Conservation (phyloP, 2,888 invertebrate species). For the Amblyjoppa proteus region DNA sequence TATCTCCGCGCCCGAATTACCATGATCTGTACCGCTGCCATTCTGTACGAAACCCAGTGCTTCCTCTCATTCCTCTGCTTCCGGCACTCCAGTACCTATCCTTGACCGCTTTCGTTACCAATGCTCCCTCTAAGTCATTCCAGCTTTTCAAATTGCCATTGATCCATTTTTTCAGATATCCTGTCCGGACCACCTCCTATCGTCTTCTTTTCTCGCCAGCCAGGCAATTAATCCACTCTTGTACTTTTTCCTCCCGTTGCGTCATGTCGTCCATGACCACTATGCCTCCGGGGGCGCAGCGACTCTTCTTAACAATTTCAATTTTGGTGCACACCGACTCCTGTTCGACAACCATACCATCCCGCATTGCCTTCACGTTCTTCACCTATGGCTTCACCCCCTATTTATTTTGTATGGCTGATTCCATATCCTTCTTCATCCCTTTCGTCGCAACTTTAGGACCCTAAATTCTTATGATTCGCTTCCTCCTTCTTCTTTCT, state of each 20-base stretch:
- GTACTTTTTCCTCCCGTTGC: not conserved
- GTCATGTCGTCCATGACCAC: not conserved
- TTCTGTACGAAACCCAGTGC: slow-evolving; percentile 11
- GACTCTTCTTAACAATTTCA: not conserved
- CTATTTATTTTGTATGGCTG: not conserved
- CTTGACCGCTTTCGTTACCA: slow-evolving; percentile 16
- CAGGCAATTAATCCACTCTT: slow-evolving; percentile 1
- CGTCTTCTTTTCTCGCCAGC: not conserved
- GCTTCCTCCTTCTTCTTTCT: slow-evolving; percentile 3
- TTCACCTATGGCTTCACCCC: slow-evolving; percentile 1
- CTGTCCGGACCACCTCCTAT: slow-evolving; percentile 9
- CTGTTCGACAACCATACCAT: not conserved
- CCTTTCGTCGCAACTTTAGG: not conserved
- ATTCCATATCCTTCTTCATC: not conserved
- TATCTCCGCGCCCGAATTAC: not conserved
- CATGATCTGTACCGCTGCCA: not conserved
- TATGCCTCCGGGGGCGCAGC: not conserved
- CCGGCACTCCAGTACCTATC: not conserved
- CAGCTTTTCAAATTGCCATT: slow-evolving; percentile 23
- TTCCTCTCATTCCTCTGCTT: not conserved
- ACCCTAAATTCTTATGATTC: not conserved
- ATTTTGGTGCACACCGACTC: slow-evolving; percentile 1
- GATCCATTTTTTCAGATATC: not conserved
- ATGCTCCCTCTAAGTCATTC: slow-evolving; percentile 25
- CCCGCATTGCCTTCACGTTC: not conserved